Conservation (phyloP, 2,113 vertebrate genomes). For the Tretioscincus oriximinensis region DNA sequence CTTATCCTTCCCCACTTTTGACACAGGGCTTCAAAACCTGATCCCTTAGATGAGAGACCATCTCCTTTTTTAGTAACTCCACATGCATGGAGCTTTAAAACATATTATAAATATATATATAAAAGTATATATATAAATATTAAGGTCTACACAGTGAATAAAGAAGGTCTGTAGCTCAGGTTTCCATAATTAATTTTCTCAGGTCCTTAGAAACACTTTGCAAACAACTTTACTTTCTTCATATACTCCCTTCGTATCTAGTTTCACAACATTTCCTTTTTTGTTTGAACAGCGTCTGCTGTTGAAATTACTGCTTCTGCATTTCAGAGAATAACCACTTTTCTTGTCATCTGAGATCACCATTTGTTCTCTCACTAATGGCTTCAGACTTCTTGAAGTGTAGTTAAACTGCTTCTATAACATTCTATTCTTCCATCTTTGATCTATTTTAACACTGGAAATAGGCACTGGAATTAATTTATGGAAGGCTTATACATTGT, state of each 20-base stretch:
- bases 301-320: not conserved
- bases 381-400: not conserved
- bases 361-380: not conserved
- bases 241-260: not conserved
- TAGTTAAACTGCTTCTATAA: not conserved
- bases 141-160: too few species aligned
- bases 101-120: too few species aligned
- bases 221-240: not conserved
- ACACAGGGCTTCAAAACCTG: too few species aligned
- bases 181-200: not conserved
- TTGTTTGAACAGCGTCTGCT: not conserved
- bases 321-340: not conserved
- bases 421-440: not conserved
- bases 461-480: not conserved
- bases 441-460: too few species aligned
- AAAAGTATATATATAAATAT: too few species aligned
- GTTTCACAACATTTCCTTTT: conserved; percentile 12
- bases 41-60: too few species aligned
- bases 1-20: too few species aligned
- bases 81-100: too few species aligned
- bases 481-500: not conserved
- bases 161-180: not conserved
- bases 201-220: not conserved
- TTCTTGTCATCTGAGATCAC: not conserved
- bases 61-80: too few species aligned